Conservation (phyloP, 2,797 vertebrate species). For the Meriones psammophilus region DNA sequence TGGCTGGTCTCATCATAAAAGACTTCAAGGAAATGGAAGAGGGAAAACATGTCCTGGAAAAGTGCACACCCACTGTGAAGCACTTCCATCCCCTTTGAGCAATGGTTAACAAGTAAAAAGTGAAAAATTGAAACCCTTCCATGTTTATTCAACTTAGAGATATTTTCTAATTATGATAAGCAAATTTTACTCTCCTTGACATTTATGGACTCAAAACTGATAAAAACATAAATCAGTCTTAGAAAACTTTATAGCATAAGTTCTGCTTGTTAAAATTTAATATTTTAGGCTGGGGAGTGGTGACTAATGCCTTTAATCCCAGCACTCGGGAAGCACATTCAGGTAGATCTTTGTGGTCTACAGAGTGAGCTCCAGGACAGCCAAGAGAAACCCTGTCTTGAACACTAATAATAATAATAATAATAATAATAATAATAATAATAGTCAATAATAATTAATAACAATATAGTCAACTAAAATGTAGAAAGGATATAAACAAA, state of each 20-base stretch:
- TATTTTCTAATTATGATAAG: conserved; percentile 45
- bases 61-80: conserved; percentile 20
- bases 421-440: background rate
- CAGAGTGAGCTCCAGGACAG: background rate
- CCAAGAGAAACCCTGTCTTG: background rate
- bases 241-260: background rate
- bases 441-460: background rate
- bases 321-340: background rate
- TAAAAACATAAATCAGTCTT: conserved; percentile 31
- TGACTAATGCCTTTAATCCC: background rate
- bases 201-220: background rate
- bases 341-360: background rate
- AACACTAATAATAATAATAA: background rate
- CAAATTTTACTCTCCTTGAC: conserved; percentile 1
- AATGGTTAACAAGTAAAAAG: background rate
- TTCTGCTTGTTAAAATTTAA: background rate
- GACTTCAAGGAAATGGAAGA: background rate
- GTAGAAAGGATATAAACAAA: background rate
- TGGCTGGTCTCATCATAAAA: background rate
- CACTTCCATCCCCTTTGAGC: conserved; percentile 20
- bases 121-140: conserved; percentile 28
- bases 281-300: background rate
- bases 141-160: conserved; percentile 1
- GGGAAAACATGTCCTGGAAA: background rate
- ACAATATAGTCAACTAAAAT: background rate